Conservation (phyloP, 2,888 invertebrate species). For the Criorhina ranunculi region DNA sequence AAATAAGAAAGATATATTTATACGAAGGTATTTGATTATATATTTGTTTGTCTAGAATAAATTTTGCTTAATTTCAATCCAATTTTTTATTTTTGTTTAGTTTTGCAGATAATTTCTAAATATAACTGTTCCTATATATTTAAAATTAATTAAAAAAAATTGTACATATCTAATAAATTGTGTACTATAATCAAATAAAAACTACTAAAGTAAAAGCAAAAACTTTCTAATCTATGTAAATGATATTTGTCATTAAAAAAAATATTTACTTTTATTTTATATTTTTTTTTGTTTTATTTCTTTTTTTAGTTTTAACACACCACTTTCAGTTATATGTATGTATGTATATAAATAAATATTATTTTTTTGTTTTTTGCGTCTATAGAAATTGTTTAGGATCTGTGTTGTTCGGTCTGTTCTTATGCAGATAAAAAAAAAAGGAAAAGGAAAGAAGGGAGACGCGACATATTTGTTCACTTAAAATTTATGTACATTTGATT, state of each 20-base stretch:
- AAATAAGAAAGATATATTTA: conserved; percentile 14
- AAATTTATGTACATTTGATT: conserved; percentile 59
- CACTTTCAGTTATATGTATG: conserved; percentile 3
- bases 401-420: background rate
- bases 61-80: conserved; percentile 31
- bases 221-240: conserved; percentile 42
- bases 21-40: conserved; percentile 19
- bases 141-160: conserved; percentile 49
- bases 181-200: conserved; percentile 47
- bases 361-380: conserved; percentile 17
- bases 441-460: conserved; percentile 5
- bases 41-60: conserved; percentile 53
- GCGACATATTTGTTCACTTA: conserved; percentile 57
- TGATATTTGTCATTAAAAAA: conserved; percentile 46
- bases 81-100: conserved; percentile 18
- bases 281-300: no score
- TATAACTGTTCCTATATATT: conserved; percentile 59
- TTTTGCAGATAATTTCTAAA: conserved; percentile 45
- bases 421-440: conserved; percentile 2
- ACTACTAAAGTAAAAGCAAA: conserved; percentile 25
- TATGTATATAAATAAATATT: conserved; percentile 63
- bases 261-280: conserved; percentile 38
- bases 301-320: conserved; percentile 13
- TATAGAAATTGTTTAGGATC: conserved; percentile 23
- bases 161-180: conserved; percentile 47